Evolutionary conservation across 2,888 invertebrate species (phyloP), one percentile per base, ranked within the genome.

Genomic region (Serrognathus titanus): DNA sequence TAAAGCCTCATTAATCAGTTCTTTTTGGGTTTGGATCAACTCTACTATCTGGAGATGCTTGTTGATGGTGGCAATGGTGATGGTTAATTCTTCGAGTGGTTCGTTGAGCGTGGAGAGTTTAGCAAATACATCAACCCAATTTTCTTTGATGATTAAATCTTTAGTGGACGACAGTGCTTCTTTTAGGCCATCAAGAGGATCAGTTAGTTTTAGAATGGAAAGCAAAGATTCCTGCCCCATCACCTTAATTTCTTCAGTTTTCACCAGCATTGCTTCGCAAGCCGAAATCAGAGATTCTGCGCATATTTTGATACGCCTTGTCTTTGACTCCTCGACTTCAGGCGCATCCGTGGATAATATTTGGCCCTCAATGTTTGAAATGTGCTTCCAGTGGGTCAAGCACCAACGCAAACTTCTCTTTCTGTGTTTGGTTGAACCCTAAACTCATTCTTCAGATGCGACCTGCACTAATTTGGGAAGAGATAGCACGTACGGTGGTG

Each of bases 381-480:
- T 40, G 1, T 40, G 40, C 12, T 40, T 40, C 6, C 3, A 40
- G 40, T 7, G 40, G 40, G 5, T 40, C 11, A 40, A 40, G 5
- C 11, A 40, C 40, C 3, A 11, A 8, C 4, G 9, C 43, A 20
- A 43, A 16, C 20, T n/a, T 39, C 39, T 43, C 20, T 16, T 43
- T 35, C 45, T 37, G 7, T 48, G 51, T 31, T 46, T 45, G 46
- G 48, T 38, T n/a, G 47, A 41, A 37, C 39, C 48, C 16, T 11
- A 62, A 43, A n/a, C 9, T n/a, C 1, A 1, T 12, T 20, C 2
- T 54, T n/a, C n/a, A n/a, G n/a, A n/a, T n/a, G n/a, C 16, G 16
- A 54, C 53, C 8, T 54, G 31, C n/a, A 37, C 38, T 10, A 11
- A 6, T 10, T 53, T 11, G n/a, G 37, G 36, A 8, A 3, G 13